phyloP scores from a whole-genome alignment of 2,797 vertebrate species.

The Molossus molossus region DNA sequence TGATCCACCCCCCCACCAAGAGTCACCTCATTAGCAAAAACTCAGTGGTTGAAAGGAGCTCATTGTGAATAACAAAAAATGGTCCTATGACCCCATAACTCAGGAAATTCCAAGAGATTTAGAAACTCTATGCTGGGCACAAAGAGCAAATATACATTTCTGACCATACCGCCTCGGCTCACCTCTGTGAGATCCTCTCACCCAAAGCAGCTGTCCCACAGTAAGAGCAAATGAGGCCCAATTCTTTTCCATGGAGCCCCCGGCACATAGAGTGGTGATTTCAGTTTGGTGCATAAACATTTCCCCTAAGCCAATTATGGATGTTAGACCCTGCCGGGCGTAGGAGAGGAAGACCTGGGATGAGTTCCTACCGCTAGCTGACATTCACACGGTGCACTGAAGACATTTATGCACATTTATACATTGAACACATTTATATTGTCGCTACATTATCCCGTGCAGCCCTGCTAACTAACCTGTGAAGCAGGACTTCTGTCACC shows the following conservation, averaged over 20 bases:
- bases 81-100: neutral
- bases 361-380: neutral
- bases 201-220: neutral
- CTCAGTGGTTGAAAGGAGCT: neutral
- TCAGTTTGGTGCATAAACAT: neutral
- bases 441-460: neutral
- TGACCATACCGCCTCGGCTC: neutral
- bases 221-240: neutral
- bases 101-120: neutral
- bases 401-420: neutral
- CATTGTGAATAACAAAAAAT: neutral
- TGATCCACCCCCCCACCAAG: neutral
- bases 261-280: neutral
- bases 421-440: too few species aligned
- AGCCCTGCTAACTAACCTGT: neutral
- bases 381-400: fast-evolving
- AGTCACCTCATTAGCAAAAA: neutral
- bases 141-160: neutral
- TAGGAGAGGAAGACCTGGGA: neutral
- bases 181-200: neutral
- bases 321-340: fast-evolving
- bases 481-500: neutral
- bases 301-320: neutral
- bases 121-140: neutral
- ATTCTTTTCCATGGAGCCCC: neutral